Base-by-base conservation (phyloP, 2,888 invertebrate species). In the Drosophila tripunctata region DNA sequence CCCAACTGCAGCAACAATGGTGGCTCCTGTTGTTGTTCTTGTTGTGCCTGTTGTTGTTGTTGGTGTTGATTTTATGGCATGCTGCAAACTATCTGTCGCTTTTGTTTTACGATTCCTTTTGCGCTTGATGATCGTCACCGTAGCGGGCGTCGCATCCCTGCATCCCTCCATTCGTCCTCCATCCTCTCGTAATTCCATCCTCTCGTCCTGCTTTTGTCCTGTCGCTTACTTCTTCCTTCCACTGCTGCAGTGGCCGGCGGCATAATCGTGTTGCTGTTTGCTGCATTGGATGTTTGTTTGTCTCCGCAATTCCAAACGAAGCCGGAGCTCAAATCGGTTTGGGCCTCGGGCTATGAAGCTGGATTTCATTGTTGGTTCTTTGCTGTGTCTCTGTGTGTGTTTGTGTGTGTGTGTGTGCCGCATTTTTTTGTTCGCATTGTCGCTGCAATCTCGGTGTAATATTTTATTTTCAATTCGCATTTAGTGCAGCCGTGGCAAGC, bases 381-480 rank as follows among this genome's bases (percentile, higher is more conserved):
- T 61, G 57, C 48, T 61, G 38, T 51, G 38, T 14, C 12, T 33
- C 4, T 33, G 10, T n/a, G 3, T 30, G 19, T 22, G 30, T 3
- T 35, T 24, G 3, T 33, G 3, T 27, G 8, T 10, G 7, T 21
- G 27, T 27, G n/a, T 38, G 19, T 17, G n/a, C n/a, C n/a, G n/a
- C n/a, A n/a, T n/a, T 21, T 15, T 27, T 67, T 58, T 58, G 63
- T 64, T 63, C 72, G 62, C 65, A 58, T 64, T 54, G 65, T 58
- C 67, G 78, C 68, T 74, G 82, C 85, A 85, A 85, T 85, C 85
- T 81, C 71, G 65, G 77, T 71, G 86, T 84, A 81, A 85, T 85
- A 85, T 85, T 86, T 85, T 86, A 85, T 85, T 85, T 85, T 85
- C 84, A 84, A 86, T 85, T 86, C 84, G 79, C 84, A 85, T 85